Conservation (phyloP, 30 jellyfish, hydroid and myxozoan genomes). For the Calvadosia cruxmelitensis region DNA sequence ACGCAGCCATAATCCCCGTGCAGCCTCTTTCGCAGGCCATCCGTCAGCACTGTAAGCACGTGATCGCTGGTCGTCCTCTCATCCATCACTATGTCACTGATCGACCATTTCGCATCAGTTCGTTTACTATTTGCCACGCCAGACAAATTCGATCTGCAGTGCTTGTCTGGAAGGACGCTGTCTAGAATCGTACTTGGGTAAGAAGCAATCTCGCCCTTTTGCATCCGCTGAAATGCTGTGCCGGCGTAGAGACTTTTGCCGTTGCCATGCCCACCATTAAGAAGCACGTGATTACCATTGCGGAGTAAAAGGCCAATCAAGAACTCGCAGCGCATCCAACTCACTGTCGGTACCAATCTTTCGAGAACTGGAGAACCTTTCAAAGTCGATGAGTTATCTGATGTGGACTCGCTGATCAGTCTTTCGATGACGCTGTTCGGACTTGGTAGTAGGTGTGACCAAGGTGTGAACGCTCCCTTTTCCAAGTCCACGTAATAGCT, state of each 20-base stretch:
- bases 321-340: conserved; percentile 44
- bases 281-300: conserved; percentile 38
- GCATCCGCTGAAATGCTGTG: neutral
- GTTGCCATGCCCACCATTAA: conserved; percentile 59
- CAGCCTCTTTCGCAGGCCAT: no score
- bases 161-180: neutral
- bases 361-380: neutral
- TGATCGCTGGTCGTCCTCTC: no score
- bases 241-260: conserved; percentile 40
- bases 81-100: no score
- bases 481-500: conserved; percentile 69
- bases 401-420: conserved; percentile 12
- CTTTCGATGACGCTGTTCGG: conserved; percentile 42
- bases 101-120: no score
- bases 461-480: conserved; percentile 49
- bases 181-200: neutral
- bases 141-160: no score
- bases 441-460: conserved; percentile 74
- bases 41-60: no score
- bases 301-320: conserved; percentile 28
- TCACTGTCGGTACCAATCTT: conserved; percentile 38
- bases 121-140: no score
- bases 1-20: no score
- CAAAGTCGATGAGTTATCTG: neutral
- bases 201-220: neutral